Percentiles rank a stretch among this genome's conserved stretches.
Evolutionary conservation across 2,888 invertebrate genomes (phyloP).

Genomic region (Nebria salina): DNA sequence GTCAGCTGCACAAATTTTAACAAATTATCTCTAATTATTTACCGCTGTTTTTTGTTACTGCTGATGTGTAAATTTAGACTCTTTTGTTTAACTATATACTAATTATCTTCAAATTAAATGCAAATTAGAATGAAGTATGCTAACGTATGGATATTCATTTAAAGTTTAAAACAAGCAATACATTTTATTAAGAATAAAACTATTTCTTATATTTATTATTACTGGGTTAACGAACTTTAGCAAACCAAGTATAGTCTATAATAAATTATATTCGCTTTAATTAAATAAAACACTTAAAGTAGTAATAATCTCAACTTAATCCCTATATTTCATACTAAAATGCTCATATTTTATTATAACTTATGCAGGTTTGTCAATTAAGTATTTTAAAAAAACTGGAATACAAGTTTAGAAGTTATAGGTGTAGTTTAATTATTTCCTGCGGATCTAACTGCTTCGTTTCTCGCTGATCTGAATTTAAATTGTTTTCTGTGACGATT

Average conservation of each 20-base stretch:
- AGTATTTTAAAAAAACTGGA: neutral
- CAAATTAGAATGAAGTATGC: neutral
- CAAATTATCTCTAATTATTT: neutral
- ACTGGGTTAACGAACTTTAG: neutral
- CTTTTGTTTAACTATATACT: neutral
- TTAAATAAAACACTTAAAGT: neutral
- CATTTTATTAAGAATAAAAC: neutral
- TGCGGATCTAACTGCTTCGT: neutral
- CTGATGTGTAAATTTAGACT: neutral
- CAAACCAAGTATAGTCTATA: neutral
- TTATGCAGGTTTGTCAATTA: neutral
- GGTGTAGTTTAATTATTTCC: neutral
- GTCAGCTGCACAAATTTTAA: neutral
- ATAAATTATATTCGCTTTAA: neutral
- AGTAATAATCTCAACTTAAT: neutral
- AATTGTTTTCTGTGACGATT: conserved; percentile 21
- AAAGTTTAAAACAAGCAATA: no score
- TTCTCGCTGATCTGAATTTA: conserved; percentile 33
- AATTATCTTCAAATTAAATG: neutral
- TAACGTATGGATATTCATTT: neutral
- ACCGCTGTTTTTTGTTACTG: neutral
- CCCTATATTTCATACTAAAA: neutral
- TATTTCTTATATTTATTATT: neutral
- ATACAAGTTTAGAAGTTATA: neutral
- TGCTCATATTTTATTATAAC: neutral